Base-by-base conservation (phyloP, 2,888 invertebrate species). In the Balanococcus diminutus region DNA sequence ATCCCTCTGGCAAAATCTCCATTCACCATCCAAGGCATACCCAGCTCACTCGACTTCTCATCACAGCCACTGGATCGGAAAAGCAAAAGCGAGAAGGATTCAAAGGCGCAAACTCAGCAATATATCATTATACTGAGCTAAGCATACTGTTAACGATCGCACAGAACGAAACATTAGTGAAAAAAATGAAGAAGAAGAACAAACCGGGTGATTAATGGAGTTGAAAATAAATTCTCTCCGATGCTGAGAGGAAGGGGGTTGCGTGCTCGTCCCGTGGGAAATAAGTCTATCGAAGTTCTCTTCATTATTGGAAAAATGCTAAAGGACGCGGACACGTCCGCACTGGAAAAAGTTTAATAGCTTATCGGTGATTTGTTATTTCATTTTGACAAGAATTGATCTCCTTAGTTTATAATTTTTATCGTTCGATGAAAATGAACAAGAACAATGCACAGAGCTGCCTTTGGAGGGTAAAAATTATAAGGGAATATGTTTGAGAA, bases 311-410 rank as follows among this genome's bases (percentile, higher is more conserved):
- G 61, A 11, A 28, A 72, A 25, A 25, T 14, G 31, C 31, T 16
- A 28, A 16, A 28, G 72, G 72, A 28, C 16, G 72, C 8, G 11
- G 46, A 11, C 16, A 14, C 61, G 19, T 8, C 2, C 11, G 31
- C 19, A n/a, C n/a, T n/a, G 31, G 31, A 72, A 28, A 72, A 72
- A 72, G 28, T 72, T 72, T 31, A 72, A 72, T 72, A 72, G 72
- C 72, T 72, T 72, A 72, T 72, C 28, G 61, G 61, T 61, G 61
- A 61, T 61, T 61, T 61, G 61, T 61, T 61, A 61, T 72, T 72
- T 72, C 16, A 16, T 31, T 72, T 72, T 31, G 72, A 72, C 72
- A 72, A 72, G 72, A 72, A 72, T 72, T 72, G 72, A 72, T 72
- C 72, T 16, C 31, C 31, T 72, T 72, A 9, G 61, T 19, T 61